A percentile compares a stretch with the other conserved stretches of the same genome.
Conservation (phyloP, 2,113 vertebrate genomes). For the Toxotes jaculatrix region DNA sequence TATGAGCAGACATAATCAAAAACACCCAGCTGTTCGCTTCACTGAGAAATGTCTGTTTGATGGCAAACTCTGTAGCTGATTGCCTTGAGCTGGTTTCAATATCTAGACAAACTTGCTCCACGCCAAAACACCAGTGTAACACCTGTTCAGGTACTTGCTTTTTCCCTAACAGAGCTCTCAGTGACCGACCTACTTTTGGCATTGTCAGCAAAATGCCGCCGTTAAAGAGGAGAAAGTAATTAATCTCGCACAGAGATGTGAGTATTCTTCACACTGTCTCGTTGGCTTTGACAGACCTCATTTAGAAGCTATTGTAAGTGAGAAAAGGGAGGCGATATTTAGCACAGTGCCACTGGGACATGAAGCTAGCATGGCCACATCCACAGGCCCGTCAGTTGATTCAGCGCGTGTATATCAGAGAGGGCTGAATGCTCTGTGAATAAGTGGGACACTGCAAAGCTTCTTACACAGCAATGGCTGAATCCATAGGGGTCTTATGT, state of each 20-base stretch:
- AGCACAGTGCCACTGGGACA: conserved; percentile 77
- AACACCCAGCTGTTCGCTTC: background rate
- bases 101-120: background rate
- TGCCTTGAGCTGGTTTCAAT: conserved; percentile 3
- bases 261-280: conserved; percentile 64
- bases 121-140: conserved; percentile 16
- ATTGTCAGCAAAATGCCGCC: conserved; percentile 61
- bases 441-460: conserved; percentile 65
- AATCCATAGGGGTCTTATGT: conserved; percentile 21
- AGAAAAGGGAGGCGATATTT: conserved; percentile 56
- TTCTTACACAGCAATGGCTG: conserved; percentile 31
- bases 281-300: conserved; percentile 56
- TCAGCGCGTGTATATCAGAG: conserved; percentile 6
- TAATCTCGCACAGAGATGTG: conserved; percentile 68
- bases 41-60: background rate
- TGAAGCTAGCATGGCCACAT: conserved; percentile 51
- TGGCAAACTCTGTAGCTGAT: background rate
- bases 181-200: conserved; percentile 54
- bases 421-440: conserved; percentile 23
- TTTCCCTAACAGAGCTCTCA: conserved; percentile 28
- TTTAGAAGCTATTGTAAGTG: conserved; percentile 60
- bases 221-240: conserved; percentile 64
- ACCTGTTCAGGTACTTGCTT: conserved; percentile 56
- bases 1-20: background rate
- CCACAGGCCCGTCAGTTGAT: conserved; percentile 56